Percentiles rank a stretch among this genome's conserved stretches.
phyloP scores from a whole-genome alignment of 2,797 vertebrate genomes.

The Sebastes umbrosus region DNA sequence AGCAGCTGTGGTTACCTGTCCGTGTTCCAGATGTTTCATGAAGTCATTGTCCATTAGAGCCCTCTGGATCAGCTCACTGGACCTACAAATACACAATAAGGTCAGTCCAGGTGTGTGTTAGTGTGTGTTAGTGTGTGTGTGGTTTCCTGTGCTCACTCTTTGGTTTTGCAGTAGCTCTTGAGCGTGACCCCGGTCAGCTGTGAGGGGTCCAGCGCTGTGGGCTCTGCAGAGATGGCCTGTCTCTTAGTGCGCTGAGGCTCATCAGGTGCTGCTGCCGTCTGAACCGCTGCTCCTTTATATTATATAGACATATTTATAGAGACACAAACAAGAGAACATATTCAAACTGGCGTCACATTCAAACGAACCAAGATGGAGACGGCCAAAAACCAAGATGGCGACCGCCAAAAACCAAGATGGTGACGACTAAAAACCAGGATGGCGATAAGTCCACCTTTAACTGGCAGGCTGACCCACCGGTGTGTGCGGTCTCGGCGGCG shows the following conservation, averaged over 20 bases:
- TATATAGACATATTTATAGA: no score
- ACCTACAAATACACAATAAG: constrained; percentile 51
- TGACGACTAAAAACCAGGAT: accelerated
- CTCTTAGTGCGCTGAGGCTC: constrained; percentile 80
- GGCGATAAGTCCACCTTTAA: no score
- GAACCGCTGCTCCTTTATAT: constrained; percentile 1
- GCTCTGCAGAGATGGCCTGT: constrained; percentile 82
- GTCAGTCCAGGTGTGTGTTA: not conserved
- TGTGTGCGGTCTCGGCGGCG: not conserved
- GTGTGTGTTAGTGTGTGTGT: not conserved
- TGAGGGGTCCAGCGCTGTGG: constrained; percentile 72
- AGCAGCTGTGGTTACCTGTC: constrained; percentile 47
- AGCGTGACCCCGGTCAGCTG: constrained; percentile 76
- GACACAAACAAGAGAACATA: no score
- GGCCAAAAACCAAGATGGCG: no score
- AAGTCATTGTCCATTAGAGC: constrained; percentile 84
- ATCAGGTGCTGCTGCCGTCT: constrained; percentile 25
- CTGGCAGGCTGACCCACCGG: constrained; percentile 32
- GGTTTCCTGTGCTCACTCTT: constrained; percentile 64
- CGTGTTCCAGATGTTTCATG: constrained; percentile 81
- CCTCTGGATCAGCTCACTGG: constrained; percentile 77
- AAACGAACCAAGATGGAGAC: no score
- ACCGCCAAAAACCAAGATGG: no score
- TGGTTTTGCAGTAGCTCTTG: constrained; percentile 78
- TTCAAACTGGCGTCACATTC: no score